Percentiles rank a stretch among this genome's conserved stretches.
phyloP scores from a whole-genome alignment of 2,113 vertebrate species.

The Desmodus rotundus region DNA sequence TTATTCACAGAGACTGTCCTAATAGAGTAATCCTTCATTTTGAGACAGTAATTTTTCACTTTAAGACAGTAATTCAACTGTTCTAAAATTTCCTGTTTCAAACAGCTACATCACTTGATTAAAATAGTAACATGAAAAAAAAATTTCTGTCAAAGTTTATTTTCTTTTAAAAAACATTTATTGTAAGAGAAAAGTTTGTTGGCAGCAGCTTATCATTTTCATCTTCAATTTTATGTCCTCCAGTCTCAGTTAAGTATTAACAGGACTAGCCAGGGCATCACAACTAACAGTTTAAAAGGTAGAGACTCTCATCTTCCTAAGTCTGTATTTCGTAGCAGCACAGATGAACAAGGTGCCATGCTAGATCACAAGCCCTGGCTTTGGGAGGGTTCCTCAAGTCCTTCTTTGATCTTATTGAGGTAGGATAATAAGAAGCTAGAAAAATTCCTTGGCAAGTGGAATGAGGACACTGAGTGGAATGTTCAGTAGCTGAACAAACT shows the following conservation, averaged over 20 bases:
- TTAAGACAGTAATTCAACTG: neutral
- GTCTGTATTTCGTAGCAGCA: neutral
- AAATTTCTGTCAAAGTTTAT: neutral
- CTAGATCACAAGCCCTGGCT: neutral
- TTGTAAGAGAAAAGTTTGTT: neutral
- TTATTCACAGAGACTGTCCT: neutral
- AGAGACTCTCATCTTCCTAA: neutral
- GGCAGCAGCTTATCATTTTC: neutral
- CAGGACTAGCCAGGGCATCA: neutral
- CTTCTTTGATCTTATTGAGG: neutral
- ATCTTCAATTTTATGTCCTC: constrained; percentile 38
- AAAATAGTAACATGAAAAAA: constrained; percentile 47
- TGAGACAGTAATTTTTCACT: neutral
- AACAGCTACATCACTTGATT: constrained; percentile 66
- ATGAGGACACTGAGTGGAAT: too few species aligned
- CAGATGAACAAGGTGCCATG: neutral
- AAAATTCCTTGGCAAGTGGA: too few species aligned
- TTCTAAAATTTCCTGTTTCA: constrained; percentile 59
- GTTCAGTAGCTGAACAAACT: too few species aligned
- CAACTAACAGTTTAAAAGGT: constrained; percentile 1
- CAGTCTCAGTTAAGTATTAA: constrained; percentile 25
- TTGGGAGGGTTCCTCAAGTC: neutral
- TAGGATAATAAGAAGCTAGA: too few species aligned
- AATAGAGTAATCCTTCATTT: constrained; percentile 34
- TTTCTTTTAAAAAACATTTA: neutral